Evolutionary conservation across 2,888 invertebrate species (phyloP).

Genomic region (Xylophagus ater): DNA sequence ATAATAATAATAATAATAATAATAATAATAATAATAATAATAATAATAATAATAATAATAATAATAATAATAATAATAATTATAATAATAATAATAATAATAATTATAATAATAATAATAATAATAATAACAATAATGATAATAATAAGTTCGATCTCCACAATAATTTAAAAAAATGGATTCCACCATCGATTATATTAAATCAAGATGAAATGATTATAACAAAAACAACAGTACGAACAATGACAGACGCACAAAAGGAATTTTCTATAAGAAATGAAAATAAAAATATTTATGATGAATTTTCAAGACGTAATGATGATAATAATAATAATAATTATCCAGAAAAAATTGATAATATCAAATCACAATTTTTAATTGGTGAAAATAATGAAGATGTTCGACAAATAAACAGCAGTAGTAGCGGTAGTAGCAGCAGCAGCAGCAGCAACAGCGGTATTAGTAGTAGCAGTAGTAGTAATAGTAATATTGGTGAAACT

Average conservation of each 20-base stretch:
- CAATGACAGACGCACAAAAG: not conserved
- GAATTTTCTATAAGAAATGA: not conserved
- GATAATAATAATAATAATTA: not conserved
- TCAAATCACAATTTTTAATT: not conserved
- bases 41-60: too few relatives aligned
- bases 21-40: too few relatives aligned
- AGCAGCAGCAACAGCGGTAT: constrained; percentile 7
- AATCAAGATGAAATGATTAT: constrained; percentile 6
- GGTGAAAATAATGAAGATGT: not conserved
- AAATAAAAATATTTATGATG: not conserved
- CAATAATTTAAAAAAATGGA: constrained; percentile 12
- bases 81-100: too few relatives aligned
- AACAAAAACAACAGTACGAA: not conserved
- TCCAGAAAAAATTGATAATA: constrained; percentile 2
- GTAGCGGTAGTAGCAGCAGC: not conserved
- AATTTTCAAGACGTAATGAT: not conserved
- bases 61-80: too few relatives aligned
- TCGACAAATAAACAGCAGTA: not conserved
- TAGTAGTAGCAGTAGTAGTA: not conserved
- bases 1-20: too few relatives aligned
- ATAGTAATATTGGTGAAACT: not conserved
- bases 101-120: not conserved
- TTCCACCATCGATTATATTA: constrained; percentile 15
- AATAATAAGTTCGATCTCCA: not conserved
- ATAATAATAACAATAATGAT: not conserved